Evolutionary conservation across 2,797 vertebrate genomes (phyloP).

Genomic region (Etheostoma perlongum): DNA sequence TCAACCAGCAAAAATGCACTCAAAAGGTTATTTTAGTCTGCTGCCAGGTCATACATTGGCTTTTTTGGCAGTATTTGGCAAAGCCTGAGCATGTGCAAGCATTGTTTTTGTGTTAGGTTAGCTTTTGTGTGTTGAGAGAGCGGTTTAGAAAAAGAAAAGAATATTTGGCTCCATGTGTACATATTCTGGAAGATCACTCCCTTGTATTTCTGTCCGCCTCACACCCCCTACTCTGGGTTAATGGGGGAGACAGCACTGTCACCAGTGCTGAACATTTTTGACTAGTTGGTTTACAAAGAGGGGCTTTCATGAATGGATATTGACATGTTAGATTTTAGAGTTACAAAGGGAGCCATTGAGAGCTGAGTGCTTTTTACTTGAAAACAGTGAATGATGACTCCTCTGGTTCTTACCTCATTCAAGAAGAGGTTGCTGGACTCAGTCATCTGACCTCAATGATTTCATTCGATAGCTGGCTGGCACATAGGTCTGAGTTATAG

Average conservation of each 20-base stretch:
- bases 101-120: constrained; percentile 20
- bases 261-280: constrained; percentile 23
- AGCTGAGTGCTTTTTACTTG: constrained; percentile 58
- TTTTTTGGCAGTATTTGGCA: constrained; percentile 32
- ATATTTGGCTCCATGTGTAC: not conserved
- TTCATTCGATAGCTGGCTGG: constrained; percentile 31
- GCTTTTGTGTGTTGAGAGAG: not conserved
- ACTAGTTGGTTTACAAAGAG: constrained; percentile 65
- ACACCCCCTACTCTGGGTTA: constrained; percentile 11
- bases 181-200: constrained; percentile 4
- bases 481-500: constrained; percentile 17
- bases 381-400: constrained; percentile 71
- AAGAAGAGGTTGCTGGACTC: constrained; percentile 40
- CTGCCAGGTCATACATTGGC: constrained; percentile 50
- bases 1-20: constrained; percentile 64
- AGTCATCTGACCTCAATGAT: constrained; percentile 67
- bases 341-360: constrained; percentile 76
- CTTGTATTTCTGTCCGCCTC: constrained; percentile 18
- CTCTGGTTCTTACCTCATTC: constrained; percentile 59
- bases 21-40: constrained; percentile 57
- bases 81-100: constrained; percentile 28
- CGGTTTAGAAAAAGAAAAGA: not conserved
- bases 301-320: constrained; percentile 73
- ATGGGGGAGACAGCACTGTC: constrained; percentile 37
- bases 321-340: constrained; percentile 67